Conservation (phyloP, 2,888 invertebrate genomes). For the Glaucopsyche alexis region DNA sequence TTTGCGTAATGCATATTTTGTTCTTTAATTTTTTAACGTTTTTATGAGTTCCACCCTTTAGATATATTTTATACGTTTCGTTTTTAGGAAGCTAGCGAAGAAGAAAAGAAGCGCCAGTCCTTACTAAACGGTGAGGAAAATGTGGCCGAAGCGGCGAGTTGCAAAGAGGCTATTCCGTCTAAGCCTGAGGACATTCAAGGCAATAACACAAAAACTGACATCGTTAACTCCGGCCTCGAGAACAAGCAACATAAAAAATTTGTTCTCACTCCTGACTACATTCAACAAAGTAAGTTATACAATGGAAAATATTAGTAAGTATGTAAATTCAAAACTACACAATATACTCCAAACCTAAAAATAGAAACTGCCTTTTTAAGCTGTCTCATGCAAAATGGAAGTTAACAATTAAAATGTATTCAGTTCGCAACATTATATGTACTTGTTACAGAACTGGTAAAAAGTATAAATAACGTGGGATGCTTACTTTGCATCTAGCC, state of each 20-base stretch:
- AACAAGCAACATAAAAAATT: constrained; percentile 80
- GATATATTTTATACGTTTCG: constrained; percentile 47
- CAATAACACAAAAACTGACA: constrained; percentile 67
- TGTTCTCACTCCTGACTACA: constrained; percentile 94
- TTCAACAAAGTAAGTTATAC: constrained; percentile 91
- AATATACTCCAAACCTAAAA: neutral
- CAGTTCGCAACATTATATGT: too few species aligned
- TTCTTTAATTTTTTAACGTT: constrained; percentile 39
- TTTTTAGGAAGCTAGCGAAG: constrained; percentile 66
- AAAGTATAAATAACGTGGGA: too few species aligned
- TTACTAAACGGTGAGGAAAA: constrained; percentile 71
- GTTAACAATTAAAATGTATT: too few species aligned
- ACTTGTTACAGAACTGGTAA: too few species aligned
- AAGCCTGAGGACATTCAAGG: constrained; percentile 66
- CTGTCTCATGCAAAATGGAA: too few species aligned
- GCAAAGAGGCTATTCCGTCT: constrained; percentile 63
- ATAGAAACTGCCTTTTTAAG: too few species aligned
- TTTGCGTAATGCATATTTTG: constrained; percentile 49
- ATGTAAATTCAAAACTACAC: neutral
- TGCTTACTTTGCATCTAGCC: too few species aligned
- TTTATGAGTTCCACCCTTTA: constrained; percentile 31
- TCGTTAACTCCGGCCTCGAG: constrained; percentile 58
- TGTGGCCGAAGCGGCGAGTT: constrained; percentile 63
- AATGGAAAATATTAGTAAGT: neutral
- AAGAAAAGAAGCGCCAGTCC: constrained; percentile 60